Evolutionary conservation across 2,113 vertebrate species (phyloP).

Genomic region (Periophthalmus modestus): DNA sequence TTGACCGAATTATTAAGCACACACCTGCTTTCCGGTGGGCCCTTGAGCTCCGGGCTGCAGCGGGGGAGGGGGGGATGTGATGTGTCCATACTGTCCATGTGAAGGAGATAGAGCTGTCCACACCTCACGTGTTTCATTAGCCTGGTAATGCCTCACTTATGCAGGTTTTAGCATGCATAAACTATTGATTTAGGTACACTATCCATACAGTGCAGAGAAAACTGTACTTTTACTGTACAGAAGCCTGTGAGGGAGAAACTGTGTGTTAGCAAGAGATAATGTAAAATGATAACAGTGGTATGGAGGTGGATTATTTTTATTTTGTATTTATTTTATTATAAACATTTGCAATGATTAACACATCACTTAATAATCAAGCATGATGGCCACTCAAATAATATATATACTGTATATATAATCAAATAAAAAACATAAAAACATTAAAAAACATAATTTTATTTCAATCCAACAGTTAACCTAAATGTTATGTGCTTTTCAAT

Average conservation of each 20-base stretch:
- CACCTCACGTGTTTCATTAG: constrained; percentile 28
- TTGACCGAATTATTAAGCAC: constrained; percentile 98
- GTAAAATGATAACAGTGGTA: too few relatives aligned
- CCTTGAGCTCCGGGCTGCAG: constrained; percentile 74
- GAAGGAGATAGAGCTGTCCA: constrained; percentile 76
- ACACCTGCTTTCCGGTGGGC: constrained; percentile 94
- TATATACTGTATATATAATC: too few relatives aligned
- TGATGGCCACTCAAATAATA: too few relatives aligned
- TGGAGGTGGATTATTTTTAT: too few relatives aligned
- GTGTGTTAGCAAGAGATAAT: constrained; percentile 61
- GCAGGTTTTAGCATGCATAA: constrained; percentile 25
- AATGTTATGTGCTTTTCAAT: too few relatives aligned
- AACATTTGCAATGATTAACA: too few relatives aligned
- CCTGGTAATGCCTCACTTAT: constrained; percentile 32
- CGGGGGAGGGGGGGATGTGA: constrained; percentile 77
- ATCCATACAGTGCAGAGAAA: background rate
- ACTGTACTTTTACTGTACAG: constrained; percentile 48
- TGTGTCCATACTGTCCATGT: constrained; percentile 77
- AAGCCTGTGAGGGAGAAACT: constrained; percentile 48
- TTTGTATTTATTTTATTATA: too few relatives aligned
- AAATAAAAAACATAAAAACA: too few relatives aligned
- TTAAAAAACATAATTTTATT: too few relatives aligned
- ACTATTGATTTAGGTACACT: constrained; percentile 40
- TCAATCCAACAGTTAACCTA: too few relatives aligned
- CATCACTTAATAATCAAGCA: too few relatives aligned